Percentiles rank a stretch among this genome's conserved stretches.
These are phyloP conservation scores for Hirtodrosophila alboralis DNA, from an alignment of 2,888 invertebrate genomes.

Conservation along the genomic window DNA sequence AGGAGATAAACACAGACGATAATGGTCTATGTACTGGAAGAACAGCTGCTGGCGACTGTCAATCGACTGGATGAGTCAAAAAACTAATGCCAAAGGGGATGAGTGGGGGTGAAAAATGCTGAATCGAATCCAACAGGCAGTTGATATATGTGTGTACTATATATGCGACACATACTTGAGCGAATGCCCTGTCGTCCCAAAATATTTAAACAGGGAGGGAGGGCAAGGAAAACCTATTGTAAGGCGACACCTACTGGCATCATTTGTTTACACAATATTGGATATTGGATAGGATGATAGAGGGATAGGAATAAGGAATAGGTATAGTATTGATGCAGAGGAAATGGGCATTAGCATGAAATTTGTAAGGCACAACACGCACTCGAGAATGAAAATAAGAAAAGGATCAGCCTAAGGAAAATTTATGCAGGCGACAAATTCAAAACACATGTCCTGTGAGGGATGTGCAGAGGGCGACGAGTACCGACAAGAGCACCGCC, in stretches of 20 bases:
- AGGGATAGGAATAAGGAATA: too few relatives aligned
- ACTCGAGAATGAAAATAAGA: conserved; percentile 48
- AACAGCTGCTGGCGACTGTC: conserved; percentile 71
- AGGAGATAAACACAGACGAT: conserved; percentile 70
- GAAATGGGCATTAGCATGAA: conserved; percentile 74
- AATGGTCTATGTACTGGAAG: conserved; percentile 43
- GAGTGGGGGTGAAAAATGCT: neutral
- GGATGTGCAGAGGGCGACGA: too few relatives aligned
- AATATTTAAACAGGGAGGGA: conserved; percentile 1
- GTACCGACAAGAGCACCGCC: conserved; percentile 5
- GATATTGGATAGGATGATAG: conserved; percentile 60
- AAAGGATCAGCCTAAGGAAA: conserved; percentile 58
- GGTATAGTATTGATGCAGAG: conserved; percentile 51
- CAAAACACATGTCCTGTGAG: conserved; percentile 72
- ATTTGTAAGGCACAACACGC: conserved; percentile 77
- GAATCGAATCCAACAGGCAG: conserved; percentile 65
- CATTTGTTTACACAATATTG: conserved; percentile 79
- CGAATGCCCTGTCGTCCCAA: neutral
- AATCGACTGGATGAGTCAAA: conserved; percentile 62
- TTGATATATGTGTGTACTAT: too few relatives aligned
- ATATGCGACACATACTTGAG: conserved; percentile 62
- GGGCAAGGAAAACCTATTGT: conserved; percentile 41
- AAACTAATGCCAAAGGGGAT: conserved; percentile 43
- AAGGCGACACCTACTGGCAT: conserved; percentile 72
- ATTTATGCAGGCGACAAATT: conserved; percentile 77